Percentiles rank a stretch among this genome's conserved stretches.
Evolutionary conservation across 2,888 invertebrate genomes (phyloP).

Genomic region (Therioaphis trifolii): DNA sequence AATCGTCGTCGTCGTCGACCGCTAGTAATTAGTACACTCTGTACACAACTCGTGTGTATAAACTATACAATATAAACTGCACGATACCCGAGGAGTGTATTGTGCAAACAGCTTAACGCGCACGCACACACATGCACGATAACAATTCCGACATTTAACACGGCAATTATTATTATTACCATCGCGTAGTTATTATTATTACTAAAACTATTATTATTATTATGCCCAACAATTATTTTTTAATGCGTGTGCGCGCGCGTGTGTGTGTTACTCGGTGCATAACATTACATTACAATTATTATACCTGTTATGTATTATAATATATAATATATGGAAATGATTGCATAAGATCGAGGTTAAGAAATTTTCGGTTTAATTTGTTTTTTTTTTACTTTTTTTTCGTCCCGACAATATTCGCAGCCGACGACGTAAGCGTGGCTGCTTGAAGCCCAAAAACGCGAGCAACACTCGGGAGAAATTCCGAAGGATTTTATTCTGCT

Average conservation of each 20-base stretch:
- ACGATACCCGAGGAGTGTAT: neutral
- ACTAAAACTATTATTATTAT: too few relatives aligned
- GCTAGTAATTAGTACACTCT: neutral
- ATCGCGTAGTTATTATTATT: neutral
- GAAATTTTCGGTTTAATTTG: neutral
- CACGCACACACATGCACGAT: neutral
- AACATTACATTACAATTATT: neutral
- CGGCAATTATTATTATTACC: neutral
- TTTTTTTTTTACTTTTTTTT: too few relatives aligned
- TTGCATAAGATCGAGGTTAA: neutral
- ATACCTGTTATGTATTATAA: too few relatives aligned
- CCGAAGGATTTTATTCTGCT: too few relatives aligned
- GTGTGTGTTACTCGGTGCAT: neutral
- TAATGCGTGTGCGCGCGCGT: too few relatives aligned
- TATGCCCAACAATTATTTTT: constrained; percentile 11
- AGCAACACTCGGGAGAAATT: too few relatives aligned
- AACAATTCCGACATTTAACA: neutral
- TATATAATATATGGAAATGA: neutral
- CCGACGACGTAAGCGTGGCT: too few relatives aligned
- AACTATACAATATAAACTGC: neutral
- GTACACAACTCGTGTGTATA: neutral
- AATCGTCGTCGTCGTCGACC: neutral
- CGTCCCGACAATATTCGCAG: too few relatives aligned
- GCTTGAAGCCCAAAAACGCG: too few relatives aligned
- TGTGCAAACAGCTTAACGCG: neutral